Percentiles rank a stretch among this genome's conserved stretches.
These are phyloP conservation scores for Antechinus flavipes DNA, from an alignment of 2,113 vertebrate genomes.

Conservation along the genomic window DNA sequence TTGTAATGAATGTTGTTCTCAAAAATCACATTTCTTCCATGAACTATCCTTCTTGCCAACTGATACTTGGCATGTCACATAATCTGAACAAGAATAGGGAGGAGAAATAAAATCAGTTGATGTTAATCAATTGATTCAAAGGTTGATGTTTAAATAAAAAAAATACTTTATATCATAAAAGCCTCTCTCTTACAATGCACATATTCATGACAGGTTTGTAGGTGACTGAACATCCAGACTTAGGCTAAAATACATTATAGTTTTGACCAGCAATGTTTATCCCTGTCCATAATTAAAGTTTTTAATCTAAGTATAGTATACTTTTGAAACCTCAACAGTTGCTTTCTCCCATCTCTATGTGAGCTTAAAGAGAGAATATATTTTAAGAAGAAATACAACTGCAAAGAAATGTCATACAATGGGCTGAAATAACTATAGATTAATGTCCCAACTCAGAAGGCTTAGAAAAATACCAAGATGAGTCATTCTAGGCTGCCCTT, in stretches of 20 bases:
- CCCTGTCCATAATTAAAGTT: neutral
- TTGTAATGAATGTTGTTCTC: neutral
- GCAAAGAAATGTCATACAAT: neutral
- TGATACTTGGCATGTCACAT: neutral
- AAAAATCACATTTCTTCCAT: neutral
- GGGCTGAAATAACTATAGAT: neutral
- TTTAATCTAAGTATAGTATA: neutral
- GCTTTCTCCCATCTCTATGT: neutral
- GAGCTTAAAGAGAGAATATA: neutral
- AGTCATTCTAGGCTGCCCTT: neutral
- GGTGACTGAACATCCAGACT: fast-evolving
- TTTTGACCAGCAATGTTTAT: neutral
- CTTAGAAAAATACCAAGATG: neutral
- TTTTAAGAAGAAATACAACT: neutral
- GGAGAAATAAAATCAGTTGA: neutral
- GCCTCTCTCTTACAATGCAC: neutral
- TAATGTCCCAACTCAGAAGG: neutral
- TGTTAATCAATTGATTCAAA: neutral
- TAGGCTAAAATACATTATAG: neutral
- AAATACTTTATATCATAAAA: conserved; percentile 4
- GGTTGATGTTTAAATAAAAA: neutral
- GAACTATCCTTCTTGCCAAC: neutral
- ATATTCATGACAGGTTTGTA: conserved; percentile 19
- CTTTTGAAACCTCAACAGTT: neutral
- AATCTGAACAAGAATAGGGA: neutral